Evolutionary conservation across 2,113 vertebrate species (phyloP).

Genomic region (Oreochromis tanganicae): DNA sequence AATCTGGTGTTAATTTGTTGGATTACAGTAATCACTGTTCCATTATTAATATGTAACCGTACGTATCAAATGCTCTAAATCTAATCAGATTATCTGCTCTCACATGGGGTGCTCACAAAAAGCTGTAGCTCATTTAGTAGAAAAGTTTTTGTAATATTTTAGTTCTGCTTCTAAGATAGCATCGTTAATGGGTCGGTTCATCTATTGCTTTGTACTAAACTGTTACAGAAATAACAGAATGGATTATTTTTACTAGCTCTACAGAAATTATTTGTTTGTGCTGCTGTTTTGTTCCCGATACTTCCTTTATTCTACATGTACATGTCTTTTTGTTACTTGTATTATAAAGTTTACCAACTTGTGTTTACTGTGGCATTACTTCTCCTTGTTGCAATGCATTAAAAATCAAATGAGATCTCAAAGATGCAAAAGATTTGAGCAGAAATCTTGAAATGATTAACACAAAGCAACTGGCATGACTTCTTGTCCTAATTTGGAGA

Average conservation of each 20-base stretch:
- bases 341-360: neutral
- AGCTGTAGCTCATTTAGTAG: neutral
- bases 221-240: neutral
- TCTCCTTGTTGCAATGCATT: neutral
- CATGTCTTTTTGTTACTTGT: neutral
- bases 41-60: neutral
- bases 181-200: neutral
- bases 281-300: neutral
- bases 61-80: neutral
- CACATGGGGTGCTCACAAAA: neutral
- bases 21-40: neutral
- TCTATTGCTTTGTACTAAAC: neutral
- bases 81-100: neutral
- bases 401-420: neutral
- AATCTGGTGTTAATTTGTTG: neutral
- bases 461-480: conserved; percentile 13
- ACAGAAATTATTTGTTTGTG: neutral
- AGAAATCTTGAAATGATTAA: conserved; percentile 4
- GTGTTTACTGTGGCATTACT: neutral
- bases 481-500: conserved; percentile 41
- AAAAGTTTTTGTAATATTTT: neutral
- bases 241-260: neutral
- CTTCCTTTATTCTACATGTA: neutral
- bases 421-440: neutral
- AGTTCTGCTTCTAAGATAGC: neutral